Conservation (phyloP, 2,888 invertebrate species). For the Cotesia congregata region DNA sequence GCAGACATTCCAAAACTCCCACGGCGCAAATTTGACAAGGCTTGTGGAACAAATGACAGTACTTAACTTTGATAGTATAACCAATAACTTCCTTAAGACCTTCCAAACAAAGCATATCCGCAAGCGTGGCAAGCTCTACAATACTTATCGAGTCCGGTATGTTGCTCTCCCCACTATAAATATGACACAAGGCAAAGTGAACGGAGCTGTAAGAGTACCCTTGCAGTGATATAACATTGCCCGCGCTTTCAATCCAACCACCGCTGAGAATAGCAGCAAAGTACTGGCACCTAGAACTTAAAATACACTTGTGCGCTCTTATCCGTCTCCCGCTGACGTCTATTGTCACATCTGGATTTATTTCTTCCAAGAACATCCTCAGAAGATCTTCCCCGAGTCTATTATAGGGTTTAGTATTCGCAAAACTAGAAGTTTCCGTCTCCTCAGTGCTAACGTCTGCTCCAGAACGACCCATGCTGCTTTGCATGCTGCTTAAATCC, state of each 20-base stretch:
- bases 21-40: constrained; percentile 91
- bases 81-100: constrained; percentile 93
- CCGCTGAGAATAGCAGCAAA: constrained; percentile 93
- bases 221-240: constrained; percentile 87
- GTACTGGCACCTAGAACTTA: constrained; percentile 92
- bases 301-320: constrained; percentile 91
- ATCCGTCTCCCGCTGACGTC: constrained; percentile 87
- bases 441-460: constrained; percentile 71
- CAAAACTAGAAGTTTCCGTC: constrained; percentile 70
- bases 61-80: constrained; percentile 87
- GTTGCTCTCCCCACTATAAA: constrained; percentile 92
- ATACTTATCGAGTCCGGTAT: constrained; percentile 90
- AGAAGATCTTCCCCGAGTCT: constrained; percentile 88
- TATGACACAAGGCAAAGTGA: constrained; percentile 92
- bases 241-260: constrained; percentile 84
- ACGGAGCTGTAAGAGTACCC: constrained; percentile 89
- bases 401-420: constrained; percentile 64
- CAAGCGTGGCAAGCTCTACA: constrained; percentile 87
- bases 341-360: constrained; percentile 88
- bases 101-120: constrained; percentile 91
- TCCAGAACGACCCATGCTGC: constrained; percentile 72
- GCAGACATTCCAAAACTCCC: constrained; percentile 89
- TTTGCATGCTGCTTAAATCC: constrained; percentile 72
- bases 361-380: constrained; percentile 92
- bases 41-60: constrained; percentile 96